A percentile compares a stretch with the other conserved stretches of the same genome.
Evolutionary conservation across 2,888 invertebrate genomes (phyloP).

Genomic region (Athrips mouffetella): DNA sequence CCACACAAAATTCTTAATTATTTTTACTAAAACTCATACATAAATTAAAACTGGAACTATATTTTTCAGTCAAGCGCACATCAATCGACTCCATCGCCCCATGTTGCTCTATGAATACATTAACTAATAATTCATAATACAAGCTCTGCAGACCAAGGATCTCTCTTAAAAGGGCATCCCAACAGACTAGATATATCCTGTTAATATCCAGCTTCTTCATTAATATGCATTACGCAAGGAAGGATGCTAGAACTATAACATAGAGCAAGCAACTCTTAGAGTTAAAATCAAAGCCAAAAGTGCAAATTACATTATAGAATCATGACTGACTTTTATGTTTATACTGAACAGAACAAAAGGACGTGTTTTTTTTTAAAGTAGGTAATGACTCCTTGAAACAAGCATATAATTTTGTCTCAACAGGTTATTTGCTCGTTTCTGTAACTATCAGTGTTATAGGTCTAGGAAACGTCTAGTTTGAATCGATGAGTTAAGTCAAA

Average conservation of each 20-base stretch:
- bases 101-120: conserved; percentile 25
- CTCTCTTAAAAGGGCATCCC: conserved; percentile 33
- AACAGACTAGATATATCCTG: conserved; percentile 33
- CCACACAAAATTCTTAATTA: not conserved
- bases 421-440: too few species aligned
- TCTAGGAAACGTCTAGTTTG: not conserved
- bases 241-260: too few species aligned
- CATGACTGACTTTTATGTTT: too few species aligned
- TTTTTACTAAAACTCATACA: conserved; percentile 7
- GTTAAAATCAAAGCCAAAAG: too few species aligned
- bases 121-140: conserved; percentile 34
- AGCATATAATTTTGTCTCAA: too few species aligned
- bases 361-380: too few species aligned
- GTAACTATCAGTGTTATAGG: conserved; percentile 56
- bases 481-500: not conserved
- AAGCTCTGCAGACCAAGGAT: conserved; percentile 35
- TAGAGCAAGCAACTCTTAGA: too few species aligned
- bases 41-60: conserved; percentile 3
- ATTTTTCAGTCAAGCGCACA: conserved; percentile 11
- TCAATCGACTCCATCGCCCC: conserved; percentile 8
- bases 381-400: too few species aligned
- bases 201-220: conserved; percentile 57
- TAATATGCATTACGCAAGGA: conserved; percentile 68
- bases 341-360: too few species aligned
- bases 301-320: too few species aligned